A percentile compares a stretch with the other conserved stretches of the same genome.
Conservation (phyloP, 2,888 invertebrate species). For the Pantelozetes paolii region DNA sequence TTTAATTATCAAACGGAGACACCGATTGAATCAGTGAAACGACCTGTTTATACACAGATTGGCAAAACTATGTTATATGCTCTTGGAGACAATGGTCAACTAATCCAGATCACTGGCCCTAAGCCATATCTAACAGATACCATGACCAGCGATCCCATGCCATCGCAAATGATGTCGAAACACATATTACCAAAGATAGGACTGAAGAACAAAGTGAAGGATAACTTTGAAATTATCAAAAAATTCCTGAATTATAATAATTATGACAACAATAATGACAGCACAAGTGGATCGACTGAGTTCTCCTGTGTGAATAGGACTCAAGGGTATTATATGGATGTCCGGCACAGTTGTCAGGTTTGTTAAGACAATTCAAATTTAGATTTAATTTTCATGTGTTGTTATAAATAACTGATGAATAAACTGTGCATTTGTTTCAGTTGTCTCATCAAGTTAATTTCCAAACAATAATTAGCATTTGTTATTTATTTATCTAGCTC, state of each 20-base stretch:
- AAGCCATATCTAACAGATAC: background rate
- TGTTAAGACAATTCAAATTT: slow-evolving; percentile 26
- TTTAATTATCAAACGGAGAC: background rate
- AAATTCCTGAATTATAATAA: background rate
- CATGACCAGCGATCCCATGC: background rate
- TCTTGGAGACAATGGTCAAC: no score
- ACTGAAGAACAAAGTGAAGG: background rate
- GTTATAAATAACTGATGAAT: no score
- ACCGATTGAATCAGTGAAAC: background rate
- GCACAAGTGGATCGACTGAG: background rate
- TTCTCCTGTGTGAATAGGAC: slow-evolving; percentile 48
- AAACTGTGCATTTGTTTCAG: no score
- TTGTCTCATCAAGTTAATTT: no score
- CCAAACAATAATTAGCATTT: no score
- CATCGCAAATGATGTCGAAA: background rate
- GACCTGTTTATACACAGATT: background rate
- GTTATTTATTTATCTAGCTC: no score
- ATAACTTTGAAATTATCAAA: background rate
- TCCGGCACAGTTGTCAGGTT: slow-evolving; percentile 46
- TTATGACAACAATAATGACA: background rate
- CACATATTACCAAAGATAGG: background rate
- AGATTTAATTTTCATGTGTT: no score
- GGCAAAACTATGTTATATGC: background rate
- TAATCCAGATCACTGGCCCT: background rate
- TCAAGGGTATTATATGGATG: slow-evolving; percentile 47